Conservation (phyloP, 2,113 vertebrate genomes). For the Hyperoodon ampullatus region DNA sequence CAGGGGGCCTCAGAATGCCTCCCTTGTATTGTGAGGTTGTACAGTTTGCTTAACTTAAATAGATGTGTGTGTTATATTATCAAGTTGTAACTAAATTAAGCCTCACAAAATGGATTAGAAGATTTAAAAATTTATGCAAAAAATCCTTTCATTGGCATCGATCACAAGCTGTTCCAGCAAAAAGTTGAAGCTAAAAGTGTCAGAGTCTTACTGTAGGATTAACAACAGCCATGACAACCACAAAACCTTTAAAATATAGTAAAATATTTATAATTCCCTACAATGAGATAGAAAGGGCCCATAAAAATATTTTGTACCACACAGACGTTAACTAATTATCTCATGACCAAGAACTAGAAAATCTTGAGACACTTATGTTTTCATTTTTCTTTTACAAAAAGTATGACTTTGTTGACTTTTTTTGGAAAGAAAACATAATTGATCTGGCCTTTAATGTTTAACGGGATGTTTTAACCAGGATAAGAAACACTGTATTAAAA, state of each 20-base stretch:
- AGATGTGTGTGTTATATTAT: not conserved
- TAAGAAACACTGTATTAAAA: slow-evolving; percentile 7
- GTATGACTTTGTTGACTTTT: not conserved
- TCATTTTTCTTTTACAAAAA: slow-evolving; percentile 45
- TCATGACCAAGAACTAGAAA: not conserved
- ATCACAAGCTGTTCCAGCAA: not conserved
- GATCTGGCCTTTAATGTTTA: slow-evolving; percentile 38
- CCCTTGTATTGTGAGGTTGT: not conserved
- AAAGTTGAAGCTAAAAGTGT: not conserved
- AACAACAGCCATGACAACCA: not conserved
- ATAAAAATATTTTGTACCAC: not conserved
- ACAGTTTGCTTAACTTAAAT: not conserved
- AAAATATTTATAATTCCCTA: slow-evolving; percentile 36
- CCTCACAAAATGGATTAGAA: not conserved
- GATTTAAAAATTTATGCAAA: not conserved
- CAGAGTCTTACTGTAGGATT: not conserved
- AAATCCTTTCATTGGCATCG: not conserved
- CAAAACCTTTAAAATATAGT: slow-evolving; percentile 18
- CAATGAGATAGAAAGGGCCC: not conserved
- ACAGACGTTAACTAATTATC: not conserved
- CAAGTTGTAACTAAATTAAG: not conserved
- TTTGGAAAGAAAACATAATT: not conserved
- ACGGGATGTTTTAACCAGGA: not conserved
- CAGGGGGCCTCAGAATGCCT: not conserved
- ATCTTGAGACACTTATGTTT: not conserved